Evolutionary conservation across 2,888 invertebrate species (phyloP), one percentile per base, ranked within the genome.

Genomic region (Eupithecia centaureata): DNA sequence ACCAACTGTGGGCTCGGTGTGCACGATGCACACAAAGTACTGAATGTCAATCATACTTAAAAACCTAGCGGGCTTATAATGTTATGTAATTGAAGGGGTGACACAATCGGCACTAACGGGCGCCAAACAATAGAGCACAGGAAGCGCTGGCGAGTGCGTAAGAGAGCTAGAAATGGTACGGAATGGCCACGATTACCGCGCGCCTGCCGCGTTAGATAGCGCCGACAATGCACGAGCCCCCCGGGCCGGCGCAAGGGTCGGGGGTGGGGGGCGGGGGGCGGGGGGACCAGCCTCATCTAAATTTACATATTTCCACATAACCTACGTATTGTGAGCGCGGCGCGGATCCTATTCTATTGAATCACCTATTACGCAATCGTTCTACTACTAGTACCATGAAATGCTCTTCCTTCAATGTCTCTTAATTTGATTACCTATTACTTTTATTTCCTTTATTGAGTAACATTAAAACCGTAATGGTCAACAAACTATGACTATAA

Each of bases 141-240:
- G 51, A 51, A 51, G 51, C 25, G 5, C n/a, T 22, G 35, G 13
- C 12, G 27, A 25, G 18, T 33, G 22, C 15, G 62, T 7, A 1
- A 25, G n/a, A 18, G 42, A 42, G 2, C 42, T 51, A 51, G 30
- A 38, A 35, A 32, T 61, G 30, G 12, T 18, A 10, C 42, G 1
- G 33, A 61, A 38, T 51, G 38, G 5, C 27, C 33, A 33, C 63
- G 38, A 59, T 52, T 32, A 67, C 18, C 22, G 8, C n/a, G 1
- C 0, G 7, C 42, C 42, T 42, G 2, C 42, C 42, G 42, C 27
- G 32, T 54, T 38, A 52, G 28, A 60, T 42, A 47, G 33, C 27
- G 51, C 32, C 18, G 54, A 67, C 67, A 67, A 67, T 63, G 60
- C 5, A n/a, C 18, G 42, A 7, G n/a, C 38, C 15, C 2, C 47